Percentiles rank a stretch among this genome's conserved stretches.
phyloP scores from a whole-genome alignment of 2,797 vertebrate species.

The Apogon talboti region DNA sequence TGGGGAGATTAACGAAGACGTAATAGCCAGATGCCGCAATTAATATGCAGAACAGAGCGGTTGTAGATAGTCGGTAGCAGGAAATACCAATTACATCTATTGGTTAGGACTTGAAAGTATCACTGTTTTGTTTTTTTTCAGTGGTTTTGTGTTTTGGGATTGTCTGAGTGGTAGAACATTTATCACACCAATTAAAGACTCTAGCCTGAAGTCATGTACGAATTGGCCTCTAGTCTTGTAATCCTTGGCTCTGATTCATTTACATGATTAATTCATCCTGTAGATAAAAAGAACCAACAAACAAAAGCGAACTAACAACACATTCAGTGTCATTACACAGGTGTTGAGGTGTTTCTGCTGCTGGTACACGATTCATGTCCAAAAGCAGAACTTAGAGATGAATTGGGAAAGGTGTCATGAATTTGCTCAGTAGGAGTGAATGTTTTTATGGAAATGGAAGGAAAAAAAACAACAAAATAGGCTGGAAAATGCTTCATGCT shows the following conservation, averaged over 20 bases:
- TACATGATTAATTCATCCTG: slow-evolving; percentile 57
- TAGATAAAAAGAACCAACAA: slow-evolving; percentile 38
- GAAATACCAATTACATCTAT: slow-evolving; percentile 32
- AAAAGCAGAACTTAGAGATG: slow-evolving; percentile 19
- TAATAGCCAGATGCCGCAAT: slow-evolving; percentile 62
- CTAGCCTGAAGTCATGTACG: slow-evolving; percentile 60
- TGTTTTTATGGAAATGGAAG: slow-evolving; percentile 3
- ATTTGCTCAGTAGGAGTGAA: slow-evolving; percentile 25
- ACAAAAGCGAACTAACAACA: slow-evolving; percentile 31
- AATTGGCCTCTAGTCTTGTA: slow-evolving; percentile 59
- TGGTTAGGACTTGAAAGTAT: slow-evolving; percentile 34
- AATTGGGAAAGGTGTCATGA: slow-evolving; percentile 18
- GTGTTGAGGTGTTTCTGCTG: slow-evolving; percentile 27
- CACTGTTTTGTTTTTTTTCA: slow-evolving; percentile 21
- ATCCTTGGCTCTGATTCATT: slow-evolving; percentile 60
- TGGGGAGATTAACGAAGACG: slow-evolving; percentile 54
- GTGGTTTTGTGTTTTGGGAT: slow-evolving; percentile 55
- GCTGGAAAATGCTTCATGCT: neutral
- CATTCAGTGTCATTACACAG: slow-evolving; percentile 9
- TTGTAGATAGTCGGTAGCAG: slow-evolving; percentile 45
- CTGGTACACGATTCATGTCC: slow-evolving; percentile 15
- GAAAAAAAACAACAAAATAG: slow-evolving; percentile 14
- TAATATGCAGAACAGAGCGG: slow-evolving; percentile 63
- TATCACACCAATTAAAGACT: slow-evolving; percentile 73
- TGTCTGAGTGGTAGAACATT: slow-evolving; percentile 64